These are phyloP conservation scores for Listronotus oregonensis DNA, from an alignment of 1,140 invertebrate species.

Conservation along the genomic window DNA sequence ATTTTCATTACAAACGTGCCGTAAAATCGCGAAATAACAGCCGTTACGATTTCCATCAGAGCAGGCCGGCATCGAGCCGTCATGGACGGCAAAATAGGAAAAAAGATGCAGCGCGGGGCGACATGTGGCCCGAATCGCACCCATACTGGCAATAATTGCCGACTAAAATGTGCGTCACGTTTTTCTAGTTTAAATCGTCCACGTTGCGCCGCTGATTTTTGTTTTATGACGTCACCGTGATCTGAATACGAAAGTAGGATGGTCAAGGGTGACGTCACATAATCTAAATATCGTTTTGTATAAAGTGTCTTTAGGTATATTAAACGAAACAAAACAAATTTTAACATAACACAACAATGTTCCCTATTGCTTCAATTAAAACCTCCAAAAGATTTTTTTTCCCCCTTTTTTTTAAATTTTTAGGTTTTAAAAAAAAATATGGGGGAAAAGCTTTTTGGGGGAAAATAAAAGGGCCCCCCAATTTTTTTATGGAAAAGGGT, in stretches of 20 bases:
- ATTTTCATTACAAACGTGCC: constrained; percentile 20
- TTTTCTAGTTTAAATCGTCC: constrained; percentile 36
- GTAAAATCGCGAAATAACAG: constrained; percentile 12
- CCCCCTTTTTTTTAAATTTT: too few relatives aligned
- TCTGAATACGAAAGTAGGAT: constrained; percentile 14
- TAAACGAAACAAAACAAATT: too few relatives aligned
- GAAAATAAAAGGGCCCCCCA: too few relatives aligned
- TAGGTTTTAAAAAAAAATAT: too few relatives aligned
- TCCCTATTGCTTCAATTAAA: too few relatives aligned
- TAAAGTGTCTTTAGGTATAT: too few relatives aligned
- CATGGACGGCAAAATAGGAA: neutral
- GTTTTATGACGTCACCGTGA: constrained; percentile 29
- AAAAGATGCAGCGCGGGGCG: constrained; percentile 20
- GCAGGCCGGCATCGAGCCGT: constrained; percentile 6
- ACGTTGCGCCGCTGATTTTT: constrained; percentile 26
- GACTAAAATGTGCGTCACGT: constrained; percentile 34
- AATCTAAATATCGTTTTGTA: too few relatives aligned
- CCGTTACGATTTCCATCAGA: constrained; percentile 17
- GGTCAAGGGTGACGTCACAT: too few relatives aligned
- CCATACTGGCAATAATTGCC: constrained; percentile 30
- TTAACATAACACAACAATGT: too few relatives aligned
- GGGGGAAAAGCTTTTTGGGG: too few relatives aligned
- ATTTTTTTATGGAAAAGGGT: too few relatives aligned
- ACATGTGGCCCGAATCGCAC: constrained; percentile 27
- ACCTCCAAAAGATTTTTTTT: too few relatives aligned